Percentiles rank a stretch among this genome's conserved stretches.
These are phyloP conservation scores for Psilopsiagon aurifrons DNA, from an alignment of 2,113 vertebrate species.

Conservation along the genomic window DNA sequence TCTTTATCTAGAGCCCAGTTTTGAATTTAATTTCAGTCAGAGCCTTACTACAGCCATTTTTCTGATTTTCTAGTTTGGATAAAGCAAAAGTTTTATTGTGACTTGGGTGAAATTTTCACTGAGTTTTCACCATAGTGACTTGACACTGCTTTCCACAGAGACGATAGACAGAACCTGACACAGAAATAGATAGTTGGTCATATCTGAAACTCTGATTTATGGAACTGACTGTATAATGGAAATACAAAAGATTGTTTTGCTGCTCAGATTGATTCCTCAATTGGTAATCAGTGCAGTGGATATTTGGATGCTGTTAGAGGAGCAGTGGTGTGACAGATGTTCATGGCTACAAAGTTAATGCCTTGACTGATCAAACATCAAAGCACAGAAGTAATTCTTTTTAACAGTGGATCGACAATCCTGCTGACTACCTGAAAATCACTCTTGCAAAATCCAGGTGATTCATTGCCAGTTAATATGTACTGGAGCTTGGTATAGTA, in stretches of 20 bases:
- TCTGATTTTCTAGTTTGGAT: background rate
- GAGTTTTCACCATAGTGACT: background rate
- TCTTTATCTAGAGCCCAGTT: background rate
- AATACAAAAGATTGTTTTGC: background rate
- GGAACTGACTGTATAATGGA: background rate
- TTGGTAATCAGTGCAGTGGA: background rate
- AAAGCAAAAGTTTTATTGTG: background rate
- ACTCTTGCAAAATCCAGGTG: background rate
- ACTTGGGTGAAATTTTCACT: background rate
- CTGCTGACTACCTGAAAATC: background rate
- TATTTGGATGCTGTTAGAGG: background rate
- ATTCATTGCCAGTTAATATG: background rate
- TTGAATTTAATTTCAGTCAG: background rate
- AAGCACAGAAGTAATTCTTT: background rate
- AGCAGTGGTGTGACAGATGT: background rate
- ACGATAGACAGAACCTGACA: background rate
- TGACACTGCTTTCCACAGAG: background rate
- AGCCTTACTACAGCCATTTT: background rate
- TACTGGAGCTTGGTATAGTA: background rate
- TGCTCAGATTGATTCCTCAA: background rate
- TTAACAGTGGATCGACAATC: background rate
- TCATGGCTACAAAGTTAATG: background rate
- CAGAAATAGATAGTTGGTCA: accelerated
- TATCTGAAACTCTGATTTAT: background rate
- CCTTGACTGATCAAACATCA: background rate